phyloP scores from a whole-genome alignment of 2,797 vertebrate species.

The Eospalax fontanierii region DNA sequence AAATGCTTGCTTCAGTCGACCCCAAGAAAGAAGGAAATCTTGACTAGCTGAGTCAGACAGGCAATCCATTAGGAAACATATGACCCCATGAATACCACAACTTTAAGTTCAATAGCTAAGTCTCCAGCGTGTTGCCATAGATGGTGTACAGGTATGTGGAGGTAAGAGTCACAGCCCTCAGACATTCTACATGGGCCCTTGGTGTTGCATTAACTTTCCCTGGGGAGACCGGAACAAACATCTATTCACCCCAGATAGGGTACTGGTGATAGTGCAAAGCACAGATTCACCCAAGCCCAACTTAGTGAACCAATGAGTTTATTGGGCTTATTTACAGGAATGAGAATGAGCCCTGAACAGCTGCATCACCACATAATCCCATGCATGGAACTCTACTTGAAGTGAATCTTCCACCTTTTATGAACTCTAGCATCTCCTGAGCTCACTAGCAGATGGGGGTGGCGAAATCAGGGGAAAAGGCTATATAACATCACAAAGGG shows the following conservation, averaged over 20 bases:
- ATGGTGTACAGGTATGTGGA: background rate
- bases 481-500: background rate
- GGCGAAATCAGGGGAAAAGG: background rate
- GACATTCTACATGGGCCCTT: background rate
- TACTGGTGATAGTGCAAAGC: background rate
- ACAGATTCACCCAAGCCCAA: background rate
- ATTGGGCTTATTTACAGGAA: too few relatives aligned
- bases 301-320: too few relatives aligned
- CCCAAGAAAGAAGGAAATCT: too few relatives aligned
- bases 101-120: background rate
- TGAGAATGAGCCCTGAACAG: background rate
- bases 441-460: background rate
- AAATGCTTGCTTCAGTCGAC: background rate
- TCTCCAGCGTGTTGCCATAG: background rate
- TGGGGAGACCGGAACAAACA: background rate
- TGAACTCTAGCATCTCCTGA: background rate
- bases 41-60: background rate
- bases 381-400: background rate
- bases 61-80: background rate
- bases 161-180: background rate
- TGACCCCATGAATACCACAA: background rate
- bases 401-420: background rate
- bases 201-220: background rate
- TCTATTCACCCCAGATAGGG: background rate
- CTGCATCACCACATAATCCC: background rate